Base-by-base conservation (phyloP, 1,140 invertebrate genomes). In the Wasmannia auropunctata region DNA sequence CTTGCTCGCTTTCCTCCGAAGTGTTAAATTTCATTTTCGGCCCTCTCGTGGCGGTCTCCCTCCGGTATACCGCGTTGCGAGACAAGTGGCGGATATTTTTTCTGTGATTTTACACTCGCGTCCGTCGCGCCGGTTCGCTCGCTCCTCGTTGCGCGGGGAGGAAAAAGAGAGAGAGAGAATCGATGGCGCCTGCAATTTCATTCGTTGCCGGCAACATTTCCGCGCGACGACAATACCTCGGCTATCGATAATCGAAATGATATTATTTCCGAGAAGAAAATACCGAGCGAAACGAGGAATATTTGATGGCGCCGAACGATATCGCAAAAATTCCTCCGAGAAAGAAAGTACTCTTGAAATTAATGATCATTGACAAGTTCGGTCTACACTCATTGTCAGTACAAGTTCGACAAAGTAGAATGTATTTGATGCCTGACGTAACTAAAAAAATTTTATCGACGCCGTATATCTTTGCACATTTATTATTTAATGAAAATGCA, bases 1-100 rank as follows among this genome's bases (percentile, higher is more conserved):
- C 46, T 80, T 43, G 37, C 67, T 46, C 51, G 25, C 51, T 74
- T 83, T 74, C 28, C 67, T 74, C 62, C 51, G 37, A 60, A 74
- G 67, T 83, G 67, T 83, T 83, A 83, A 83, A 83, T 83, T 83
- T 83, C 79, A 83, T 83, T 83, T 83, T 72, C 79, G 37, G 54
- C 51, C 31, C 79, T 83, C 79, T 37, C 31, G 43, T 79, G 22
- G 28, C 22, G 34, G 28, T 46, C n/a, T n/a, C 60, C n/a, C 74
- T 69, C 65, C 37, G 43, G 51, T 70, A 37, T 22, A 72, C 67
- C 79, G 25, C 77, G 77, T 69, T 40, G 46, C 67, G 79, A 67
- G 63, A 83, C 79, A 83, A 83, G 67, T 83, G 79, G 67, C 67
- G 79, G 67, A 83, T 83, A 83, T 83, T 83, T 80, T 83, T 83